Conservation (phyloP, 2,113 vertebrate species). For the Lagopus leucura region DNA sequence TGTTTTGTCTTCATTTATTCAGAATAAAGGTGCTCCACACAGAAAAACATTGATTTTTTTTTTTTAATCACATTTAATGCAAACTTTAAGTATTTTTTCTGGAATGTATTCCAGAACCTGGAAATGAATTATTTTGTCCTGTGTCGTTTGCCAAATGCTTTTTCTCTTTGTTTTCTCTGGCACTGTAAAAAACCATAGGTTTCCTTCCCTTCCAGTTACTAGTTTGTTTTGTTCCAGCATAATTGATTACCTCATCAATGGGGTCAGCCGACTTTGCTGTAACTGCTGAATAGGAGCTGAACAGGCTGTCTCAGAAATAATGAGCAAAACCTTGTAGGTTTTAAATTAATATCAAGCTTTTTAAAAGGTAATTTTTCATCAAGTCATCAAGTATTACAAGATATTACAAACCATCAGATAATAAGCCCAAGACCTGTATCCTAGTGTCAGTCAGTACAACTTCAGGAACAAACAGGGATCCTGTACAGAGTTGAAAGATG, state of each 20-base stretch:
- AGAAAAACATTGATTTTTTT: conserved; percentile 24
- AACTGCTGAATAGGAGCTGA: conserved; percentile 39
- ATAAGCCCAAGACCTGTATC: conserved; percentile 49
- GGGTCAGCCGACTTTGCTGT: conserved; percentile 51
- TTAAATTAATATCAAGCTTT: conserved; percentile 53
- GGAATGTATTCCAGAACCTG: background rate
- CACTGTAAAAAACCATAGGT: background rate
- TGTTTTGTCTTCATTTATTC: conserved; percentile 45
- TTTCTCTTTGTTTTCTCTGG: conserved; percentile 30
- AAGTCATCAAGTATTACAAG: conserved; percentile 31
- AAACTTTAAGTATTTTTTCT: conserved; percentile 39
- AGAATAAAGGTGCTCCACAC: conserved; percentile 1
- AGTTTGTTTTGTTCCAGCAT: conserved; percentile 59
- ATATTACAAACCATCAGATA: conserved; percentile 21
- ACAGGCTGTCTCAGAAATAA: conserved; percentile 30
- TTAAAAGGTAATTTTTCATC: conserved; percentile 63
- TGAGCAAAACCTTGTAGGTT: conserved; percentile 30
- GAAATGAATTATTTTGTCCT: conserved; percentile 30
- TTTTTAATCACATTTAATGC: conserved; percentile 20
- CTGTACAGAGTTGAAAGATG: background rate
- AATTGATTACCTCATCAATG: conserved; percentile 71
- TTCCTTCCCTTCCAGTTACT: conserved; percentile 7
- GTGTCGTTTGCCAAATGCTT: conserved; percentile 15
- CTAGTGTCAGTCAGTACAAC: background rate
- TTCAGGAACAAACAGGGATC: background rate